Evolutionary conservation across 2,797 vertebrate species (phyloP).

Genomic region (Phoebastria nigripes): DNA sequence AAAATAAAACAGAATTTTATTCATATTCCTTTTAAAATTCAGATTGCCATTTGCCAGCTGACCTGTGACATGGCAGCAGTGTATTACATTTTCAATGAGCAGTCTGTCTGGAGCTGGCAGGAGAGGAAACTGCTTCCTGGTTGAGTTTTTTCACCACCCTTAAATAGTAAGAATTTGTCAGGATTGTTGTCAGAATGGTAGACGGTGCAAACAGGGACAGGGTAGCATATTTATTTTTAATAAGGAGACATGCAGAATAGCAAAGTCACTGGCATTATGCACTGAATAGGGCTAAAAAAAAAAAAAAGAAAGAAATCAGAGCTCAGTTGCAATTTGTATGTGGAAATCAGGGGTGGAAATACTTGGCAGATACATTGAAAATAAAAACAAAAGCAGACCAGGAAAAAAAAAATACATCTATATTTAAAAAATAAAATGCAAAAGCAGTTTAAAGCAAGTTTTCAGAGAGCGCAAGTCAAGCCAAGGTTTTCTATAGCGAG

Average conservation of each 20-base stretch:
- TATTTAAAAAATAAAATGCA: conserved; percentile 74
- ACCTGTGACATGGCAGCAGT: conserved; percentile 98
- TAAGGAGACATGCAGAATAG: conserved; percentile 70
- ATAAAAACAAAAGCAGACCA: conserved; percentile 68
- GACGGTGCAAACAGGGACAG: conserved; percentile 77
- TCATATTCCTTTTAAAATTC: conserved; percentile 99
- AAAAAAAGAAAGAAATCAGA: background rate
- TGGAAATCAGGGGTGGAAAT: conserved; percentile 54
- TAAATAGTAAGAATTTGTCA: conserved; percentile 63
- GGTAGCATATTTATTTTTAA: conserved; percentile 80
- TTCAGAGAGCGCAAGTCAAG: conserved; percentile 74
- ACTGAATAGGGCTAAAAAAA: conserved; percentile 2
- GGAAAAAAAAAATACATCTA: conserved; percentile 48
- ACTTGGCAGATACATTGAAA: conserved; percentile 56
- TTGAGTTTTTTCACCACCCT: conserved; percentile 60
- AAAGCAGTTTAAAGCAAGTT: conserved; percentile 79
- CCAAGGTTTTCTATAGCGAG: conserved; percentile 74
- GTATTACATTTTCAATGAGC: conserved; percentile 99
- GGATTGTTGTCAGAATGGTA: conserved; percentile 79
- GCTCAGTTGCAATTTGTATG: conserved; percentile 52
- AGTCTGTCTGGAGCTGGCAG: conserved; percentile 81
- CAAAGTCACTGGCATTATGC: conserved; percentile 63
- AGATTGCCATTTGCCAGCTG: conserved; percentile 99
- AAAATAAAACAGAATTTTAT: conserved; percentile 99
- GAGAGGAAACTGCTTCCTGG: conserved; percentile 78